A percentile compares a stretch with the other conserved stretches of the same genome.
These are phyloP conservation scores for Megalops atlanticus DNA, from an alignment of 2,113 vertebrate genomes.

Conservation along the genomic window DNA sequence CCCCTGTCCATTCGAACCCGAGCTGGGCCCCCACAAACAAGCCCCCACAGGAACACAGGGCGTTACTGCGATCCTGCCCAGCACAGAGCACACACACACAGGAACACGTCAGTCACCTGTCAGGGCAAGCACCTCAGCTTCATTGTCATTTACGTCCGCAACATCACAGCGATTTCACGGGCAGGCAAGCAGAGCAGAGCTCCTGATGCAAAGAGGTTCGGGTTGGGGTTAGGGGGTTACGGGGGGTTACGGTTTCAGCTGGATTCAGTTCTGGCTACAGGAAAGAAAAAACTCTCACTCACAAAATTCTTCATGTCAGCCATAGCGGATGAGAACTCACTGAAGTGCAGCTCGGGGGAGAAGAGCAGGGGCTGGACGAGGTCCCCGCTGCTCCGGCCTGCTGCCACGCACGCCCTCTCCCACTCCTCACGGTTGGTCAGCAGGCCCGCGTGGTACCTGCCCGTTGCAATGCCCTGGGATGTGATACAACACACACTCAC, in stretches of 20 bases:
- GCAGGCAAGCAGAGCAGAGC: neutral
- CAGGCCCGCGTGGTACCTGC: constrained; percentile 32
- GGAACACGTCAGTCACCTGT: neutral
- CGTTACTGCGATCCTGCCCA: constrained; percentile 29
- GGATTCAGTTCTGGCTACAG: neutral
- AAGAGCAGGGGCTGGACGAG: constrained; percentile 31
- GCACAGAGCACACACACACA: neutral
- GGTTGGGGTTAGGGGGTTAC: neutral
- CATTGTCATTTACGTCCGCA: neutral
- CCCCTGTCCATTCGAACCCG: constrained; percentile 35
- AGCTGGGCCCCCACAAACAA: constrained; percentile 35
- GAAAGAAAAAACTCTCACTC: constrained; percentile 21
- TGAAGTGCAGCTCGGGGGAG: constrained; percentile 36
- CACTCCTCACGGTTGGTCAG: constrained; percentile 35
- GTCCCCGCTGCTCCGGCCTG: constrained; percentile 34
- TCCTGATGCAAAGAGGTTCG: neutral
- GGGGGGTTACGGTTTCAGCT: neutral
- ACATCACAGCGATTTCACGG: neutral
- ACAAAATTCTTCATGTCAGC: constrained; percentile 42
- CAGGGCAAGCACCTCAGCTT: neutral
- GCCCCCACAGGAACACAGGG: constrained; percentile 28
- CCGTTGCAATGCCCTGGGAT: constrained; percentile 26
- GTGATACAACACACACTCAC: neutral
- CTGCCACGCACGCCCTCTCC: constrained; percentile 32
- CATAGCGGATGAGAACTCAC: constrained; percentile 37